These are phyloP conservation scores for Antheraea mylitta DNA, from an alignment of 1,140 invertebrate species.

Conservation along the genomic window DNA sequence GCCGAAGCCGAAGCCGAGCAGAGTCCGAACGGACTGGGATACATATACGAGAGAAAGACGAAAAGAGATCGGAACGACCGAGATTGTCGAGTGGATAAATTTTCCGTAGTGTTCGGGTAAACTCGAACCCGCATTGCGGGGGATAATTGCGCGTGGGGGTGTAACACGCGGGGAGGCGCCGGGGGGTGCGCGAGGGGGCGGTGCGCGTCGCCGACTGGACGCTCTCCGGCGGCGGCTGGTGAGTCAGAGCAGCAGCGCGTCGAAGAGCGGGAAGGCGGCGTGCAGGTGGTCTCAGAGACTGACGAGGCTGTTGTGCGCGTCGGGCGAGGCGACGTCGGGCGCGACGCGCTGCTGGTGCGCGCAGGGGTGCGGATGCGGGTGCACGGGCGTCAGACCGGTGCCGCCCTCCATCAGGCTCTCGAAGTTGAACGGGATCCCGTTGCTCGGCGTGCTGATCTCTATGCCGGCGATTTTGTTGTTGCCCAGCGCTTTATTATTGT, in stretches of 20 bases:
- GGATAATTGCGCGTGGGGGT: too few species aligned
- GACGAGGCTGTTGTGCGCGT: constrained; percentile 59
- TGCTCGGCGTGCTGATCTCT: constrained; percentile 92
- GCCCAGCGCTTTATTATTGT: constrained; percentile 61
- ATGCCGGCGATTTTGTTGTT: constrained; percentile 85
- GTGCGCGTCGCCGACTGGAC: background rate
- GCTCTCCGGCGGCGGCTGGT: background rate
- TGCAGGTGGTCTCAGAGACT: constrained; percentile 51
- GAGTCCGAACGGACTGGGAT: background rate
- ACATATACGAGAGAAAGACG: constrained; percentile 18
- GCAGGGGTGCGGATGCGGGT: constrained; percentile 81
- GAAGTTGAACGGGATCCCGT: constrained; percentile 93
- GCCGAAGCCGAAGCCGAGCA: background rate
- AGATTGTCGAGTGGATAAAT: constrained; percentile 1
- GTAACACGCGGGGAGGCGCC: too few species aligned
- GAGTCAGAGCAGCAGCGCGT: constrained; percentile 13
- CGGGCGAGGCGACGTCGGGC: constrained; percentile 65
- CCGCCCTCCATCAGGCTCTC: constrained; percentile 96
- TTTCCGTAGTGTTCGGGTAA: background rate
- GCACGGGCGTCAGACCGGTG: constrained; percentile 92
- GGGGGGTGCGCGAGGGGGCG: too few species aligned
- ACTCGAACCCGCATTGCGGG: constrained; percentile 1
- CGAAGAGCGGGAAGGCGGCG: constrained; percentile 30
- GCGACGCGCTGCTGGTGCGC: constrained; percentile 75
- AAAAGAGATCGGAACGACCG: constrained; percentile 37